Evolutionary conservation across 2,888 invertebrate genomes (phyloP), one percentile per base, ranked within the genome.

Genomic region (Crioceris asparagi): DNA sequence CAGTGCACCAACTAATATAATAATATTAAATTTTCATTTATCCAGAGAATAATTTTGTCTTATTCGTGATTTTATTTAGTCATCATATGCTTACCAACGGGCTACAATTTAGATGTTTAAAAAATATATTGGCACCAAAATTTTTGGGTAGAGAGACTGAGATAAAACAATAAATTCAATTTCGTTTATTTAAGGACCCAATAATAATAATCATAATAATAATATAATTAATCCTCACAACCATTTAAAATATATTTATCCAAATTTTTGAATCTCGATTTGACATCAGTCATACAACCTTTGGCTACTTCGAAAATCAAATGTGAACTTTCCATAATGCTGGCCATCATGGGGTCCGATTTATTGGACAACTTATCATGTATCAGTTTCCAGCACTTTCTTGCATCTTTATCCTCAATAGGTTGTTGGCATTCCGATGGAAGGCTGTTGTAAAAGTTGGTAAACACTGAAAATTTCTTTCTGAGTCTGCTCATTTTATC

Each of bases 231-330:
- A n/a, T 32, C 27, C 19, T 31, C 3, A 40, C 47, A 47, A 12
- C 45, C 47, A 10, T 36, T 40, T 18, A 38, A 25, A 29, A 47
- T 19, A 32, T 45, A 46, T 14, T 43, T 18, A 30, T 45, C 45
- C 19, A 48, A 31, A 15, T 29, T 32, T n/a, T 18, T 32, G 3
- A 41, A 19, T 11, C 25, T 26, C 0, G 23, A 14, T 11, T 29
- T 21, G 15, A 34, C 12, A 29, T 36, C 7, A 34, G 14, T n/a
- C 36, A 38, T 16, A 25, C 17, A 16, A 34, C 30, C 5, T 42
- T n/a, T 3, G 32, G 16, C 8, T 21, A 8, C 21, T 6, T 21
- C 8, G 21, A 4, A 14, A 3, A 35, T 8, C 12, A 17, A 17
- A 16, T 30, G 30, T 21, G 40, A 30, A 17, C 39, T 38, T n/a